phyloP scores from a whole-genome alignment of 2,113 vertebrate genomes.

The Noturus placidus region DNA sequence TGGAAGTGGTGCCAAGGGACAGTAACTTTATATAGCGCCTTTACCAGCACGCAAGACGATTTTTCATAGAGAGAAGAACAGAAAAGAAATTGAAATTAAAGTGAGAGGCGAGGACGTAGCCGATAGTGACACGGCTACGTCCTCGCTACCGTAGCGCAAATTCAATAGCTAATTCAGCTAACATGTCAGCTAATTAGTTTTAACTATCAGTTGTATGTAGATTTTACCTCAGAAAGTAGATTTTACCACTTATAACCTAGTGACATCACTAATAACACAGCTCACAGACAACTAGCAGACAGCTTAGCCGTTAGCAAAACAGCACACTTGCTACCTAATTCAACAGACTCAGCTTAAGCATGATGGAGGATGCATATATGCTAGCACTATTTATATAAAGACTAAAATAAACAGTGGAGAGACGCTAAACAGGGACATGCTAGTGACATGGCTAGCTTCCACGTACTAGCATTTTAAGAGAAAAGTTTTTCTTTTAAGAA shows the following conservation, averaged over 20 bases:
- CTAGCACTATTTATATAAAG: not conserved
- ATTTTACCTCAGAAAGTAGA: not conserved
- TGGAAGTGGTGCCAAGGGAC: conserved; percentile 42
- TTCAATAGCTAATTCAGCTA: not conserved
- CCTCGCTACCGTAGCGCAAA: not conserved
- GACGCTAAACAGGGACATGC: not conserved
- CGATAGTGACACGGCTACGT: not conserved
- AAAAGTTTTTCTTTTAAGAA: not conserved
- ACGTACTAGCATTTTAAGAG: not conserved
- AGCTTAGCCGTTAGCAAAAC: not conserved
- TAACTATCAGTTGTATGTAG: not conserved
- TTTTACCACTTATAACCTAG: not conserved
- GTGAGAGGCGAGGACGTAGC: not conserved
- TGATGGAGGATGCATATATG: not conserved
- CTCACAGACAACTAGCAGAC: not conserved
- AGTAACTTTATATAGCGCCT: not conserved
- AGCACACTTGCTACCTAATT: not conserved
- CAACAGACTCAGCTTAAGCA: not conserved
- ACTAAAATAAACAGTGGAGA: not conserved
- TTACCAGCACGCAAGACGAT: not conserved
- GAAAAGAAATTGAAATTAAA: not conserved
- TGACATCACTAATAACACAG: not conserved
- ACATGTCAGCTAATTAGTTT: not conserved
- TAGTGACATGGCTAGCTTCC: not conserved
- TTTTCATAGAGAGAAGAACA: not conserved